phyloP scores from a whole-genome alignment of 2,888 invertebrate species.

The Amitus sp. region DNA sequence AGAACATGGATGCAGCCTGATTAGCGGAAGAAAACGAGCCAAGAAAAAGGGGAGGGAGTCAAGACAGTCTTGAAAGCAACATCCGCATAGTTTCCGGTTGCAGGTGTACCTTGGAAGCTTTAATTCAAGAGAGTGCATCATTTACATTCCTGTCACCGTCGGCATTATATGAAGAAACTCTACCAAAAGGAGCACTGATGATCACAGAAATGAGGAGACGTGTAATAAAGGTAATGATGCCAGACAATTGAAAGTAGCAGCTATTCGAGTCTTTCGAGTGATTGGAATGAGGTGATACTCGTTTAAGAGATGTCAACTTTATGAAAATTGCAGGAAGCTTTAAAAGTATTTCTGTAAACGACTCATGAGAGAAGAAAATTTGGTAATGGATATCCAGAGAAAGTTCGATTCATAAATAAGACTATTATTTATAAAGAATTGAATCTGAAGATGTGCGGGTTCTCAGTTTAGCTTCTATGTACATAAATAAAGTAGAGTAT shows the following conservation, averaged over 20 bases:
- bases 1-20: constrained; percentile 17
- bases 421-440: too few species aligned
- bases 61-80: not conserved
- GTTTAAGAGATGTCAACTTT: not conserved
- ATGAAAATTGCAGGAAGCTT: not conserved
- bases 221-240: constrained; percentile 16
- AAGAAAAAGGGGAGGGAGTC: constrained; percentile 5
- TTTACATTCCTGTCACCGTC: constrained; percentile 53
- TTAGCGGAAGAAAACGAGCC: constrained; percentile 7
- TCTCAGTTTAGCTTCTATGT: too few species aligned
- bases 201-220: constrained; percentile 29
- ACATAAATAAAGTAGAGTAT: too few species aligned
- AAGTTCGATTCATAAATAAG: too few species aligned
- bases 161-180: constrained; percentile 17
- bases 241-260: not conserved
- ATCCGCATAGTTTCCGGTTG: constrained; percentile 10
- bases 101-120: constrained; percentile 52
- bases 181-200: constrained; percentile 28
- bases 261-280: not conserved
- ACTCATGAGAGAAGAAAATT: too few species aligned
- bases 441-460: too few species aligned
- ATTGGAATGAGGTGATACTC: not conserved
- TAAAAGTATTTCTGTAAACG: too few species aligned
- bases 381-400: too few species aligned
- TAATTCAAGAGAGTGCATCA: constrained; percentile 63